Conservation (phyloP, 2,888 invertebrate genomes). For the Lasioglossum zephyrum region DNA sequence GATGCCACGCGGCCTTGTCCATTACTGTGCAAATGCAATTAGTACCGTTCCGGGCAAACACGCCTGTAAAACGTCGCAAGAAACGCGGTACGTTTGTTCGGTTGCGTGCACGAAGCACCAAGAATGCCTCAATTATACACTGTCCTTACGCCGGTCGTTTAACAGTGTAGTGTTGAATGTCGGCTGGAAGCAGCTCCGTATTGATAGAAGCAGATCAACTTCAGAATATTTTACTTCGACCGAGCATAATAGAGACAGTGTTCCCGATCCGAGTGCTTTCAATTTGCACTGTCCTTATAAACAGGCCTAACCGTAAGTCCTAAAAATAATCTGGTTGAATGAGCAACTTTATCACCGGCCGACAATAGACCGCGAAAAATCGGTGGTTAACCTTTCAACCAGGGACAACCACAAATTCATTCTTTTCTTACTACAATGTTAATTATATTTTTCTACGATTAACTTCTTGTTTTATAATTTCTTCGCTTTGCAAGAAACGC, state of each 20-base stretch:
- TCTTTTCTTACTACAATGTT: neutral
- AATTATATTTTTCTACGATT: neutral
- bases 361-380: neutral
- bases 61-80: constrained; percentile 54
- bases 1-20: constrained; percentile 72
- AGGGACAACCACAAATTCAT: neutral
- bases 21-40: constrained; percentile 81
- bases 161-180: neutral
- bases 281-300: neutral
- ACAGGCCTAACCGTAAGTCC: neutral
- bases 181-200: constrained; percentile 9
- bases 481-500: neutral
- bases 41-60: constrained; percentile 73
- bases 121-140: constrained; percentile 66
- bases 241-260: constrained; percentile 4
- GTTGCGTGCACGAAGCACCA: constrained; percentile 41
- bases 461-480: neutral
- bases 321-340: neutral
- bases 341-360: neutral
- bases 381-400: neutral
- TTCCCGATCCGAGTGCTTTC: neutral
- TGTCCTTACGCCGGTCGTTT: constrained; percentile 16
- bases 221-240: neutral
- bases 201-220: neutral
- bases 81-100: constrained; percentile 63